Percentiles rank a stretch among this genome's conserved stretches.
Conservation (phyloP, 2,113 vertebrate species). For the Hippocampus mohnikei region DNA sequence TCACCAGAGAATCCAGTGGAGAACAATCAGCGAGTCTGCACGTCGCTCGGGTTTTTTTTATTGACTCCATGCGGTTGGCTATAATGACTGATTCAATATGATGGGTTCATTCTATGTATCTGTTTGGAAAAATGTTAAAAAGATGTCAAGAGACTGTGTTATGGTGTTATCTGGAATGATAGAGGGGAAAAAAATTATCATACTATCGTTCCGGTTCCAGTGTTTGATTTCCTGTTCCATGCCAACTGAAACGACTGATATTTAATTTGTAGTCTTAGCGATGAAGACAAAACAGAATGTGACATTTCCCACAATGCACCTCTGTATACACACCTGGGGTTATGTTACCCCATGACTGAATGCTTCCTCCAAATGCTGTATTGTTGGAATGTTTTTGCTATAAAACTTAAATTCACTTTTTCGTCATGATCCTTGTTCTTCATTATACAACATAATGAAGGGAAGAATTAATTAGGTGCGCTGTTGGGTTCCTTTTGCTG, state of each 20-base stretch:
- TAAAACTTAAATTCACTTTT: background rate
- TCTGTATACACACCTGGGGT: background rate
- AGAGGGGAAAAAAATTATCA: too few relatives aligned
- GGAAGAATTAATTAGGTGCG: slow-evolving; percentile 16
- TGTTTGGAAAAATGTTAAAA: background rate
- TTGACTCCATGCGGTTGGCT: background rate
- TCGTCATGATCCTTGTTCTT: background rate
- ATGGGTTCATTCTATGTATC: background rate
- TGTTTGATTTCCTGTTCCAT: background rate
- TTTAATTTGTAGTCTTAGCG: background rate
- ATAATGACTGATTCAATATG: background rate
- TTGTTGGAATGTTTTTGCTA: background rate
- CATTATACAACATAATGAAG: slow-evolving; percentile 20
- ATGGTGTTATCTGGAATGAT: too few relatives aligned
- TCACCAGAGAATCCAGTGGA: background rate
- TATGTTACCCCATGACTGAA: background rate
- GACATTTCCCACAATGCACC: background rate
- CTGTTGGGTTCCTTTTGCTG: slow-evolving; percentile 27
- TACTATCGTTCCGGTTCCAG: background rate
- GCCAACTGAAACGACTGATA: background rate
- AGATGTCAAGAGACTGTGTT: background rate
- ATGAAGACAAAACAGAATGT: background rate
- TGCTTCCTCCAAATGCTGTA: background rate
- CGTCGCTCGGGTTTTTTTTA: background rate
- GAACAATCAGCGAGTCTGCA: background rate